phyloP scores from a whole-genome alignment of 2,888 invertebrate species.

The Serrognathus titanus region DNA sequence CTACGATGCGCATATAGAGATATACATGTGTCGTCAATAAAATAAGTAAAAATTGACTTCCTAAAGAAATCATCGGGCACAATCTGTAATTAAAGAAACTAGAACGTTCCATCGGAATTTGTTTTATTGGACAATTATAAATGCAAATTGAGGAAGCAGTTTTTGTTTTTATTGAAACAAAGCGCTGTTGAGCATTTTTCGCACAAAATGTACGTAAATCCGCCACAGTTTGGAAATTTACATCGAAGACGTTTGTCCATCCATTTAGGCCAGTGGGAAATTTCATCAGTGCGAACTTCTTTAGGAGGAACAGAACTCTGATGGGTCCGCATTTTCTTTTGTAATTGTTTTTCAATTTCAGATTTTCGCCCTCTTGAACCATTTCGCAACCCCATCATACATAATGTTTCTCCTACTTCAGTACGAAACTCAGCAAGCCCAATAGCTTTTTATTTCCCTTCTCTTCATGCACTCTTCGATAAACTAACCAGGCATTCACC shows the following conservation, averaged over 20 bases:
- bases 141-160: slow-evolving; percentile 12
- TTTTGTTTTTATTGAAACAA: slow-evolving; percentile 21
- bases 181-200: slow-evolving; percentile 16
- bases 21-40: not conserved
- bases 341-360: not conserved
- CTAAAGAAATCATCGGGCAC: not conserved
- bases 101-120: no score
- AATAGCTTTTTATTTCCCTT: not conserved
- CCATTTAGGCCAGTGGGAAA: slow-evolving; percentile 12
- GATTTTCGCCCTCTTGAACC: no score
- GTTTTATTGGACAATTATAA: not conserved
- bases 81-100: not conserved
- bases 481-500: slow-evolving; percentile 23
- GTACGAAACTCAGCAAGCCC: slow-evolving; percentile 2
- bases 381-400: not conserved
- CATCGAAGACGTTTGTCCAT: slow-evolving; percentile 8
- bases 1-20: not conserved
- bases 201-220: slow-evolving; percentile 15
- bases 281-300: slow-evolving; percentile 12
- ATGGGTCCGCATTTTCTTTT: not conserved
- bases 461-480: not conserved
- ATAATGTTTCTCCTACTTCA: not conserved
- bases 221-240: slow-evolving; percentile 19
- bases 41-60: not conserved
- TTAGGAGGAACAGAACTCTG: slow-evolving; percentile 9